Evolutionary conservation across 2,113 vertebrate species (phyloP).

Genomic region (Seriola aureovittata): DNA sequence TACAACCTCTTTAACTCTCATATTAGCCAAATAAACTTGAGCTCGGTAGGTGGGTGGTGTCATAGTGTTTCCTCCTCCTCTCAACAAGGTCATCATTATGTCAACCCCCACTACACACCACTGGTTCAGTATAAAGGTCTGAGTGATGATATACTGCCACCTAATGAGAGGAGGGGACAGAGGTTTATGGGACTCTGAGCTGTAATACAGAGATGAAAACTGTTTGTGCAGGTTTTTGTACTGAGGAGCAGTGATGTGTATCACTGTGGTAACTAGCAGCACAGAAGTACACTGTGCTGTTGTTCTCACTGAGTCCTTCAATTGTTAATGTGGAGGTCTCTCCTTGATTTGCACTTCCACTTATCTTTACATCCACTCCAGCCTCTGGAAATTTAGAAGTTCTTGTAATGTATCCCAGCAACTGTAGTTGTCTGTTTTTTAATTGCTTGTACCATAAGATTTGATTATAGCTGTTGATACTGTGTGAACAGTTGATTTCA

Average conservation of each 20-base stretch:
- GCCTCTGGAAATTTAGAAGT: background rate
- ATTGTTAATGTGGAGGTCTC: background rate
- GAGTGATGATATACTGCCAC: too few species aligned
- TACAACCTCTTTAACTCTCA: too few species aligned
- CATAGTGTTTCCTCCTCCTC: background rate
- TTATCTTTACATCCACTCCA: background rate
- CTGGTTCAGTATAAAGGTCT: too few species aligned
- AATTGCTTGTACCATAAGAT: slow-evolving; percentile 60
- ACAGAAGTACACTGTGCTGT: slow-evolving; percentile 38
- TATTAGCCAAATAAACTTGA: too few species aligned
- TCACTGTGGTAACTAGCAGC: slow-evolving; percentile 44
- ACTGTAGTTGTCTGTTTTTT: background rate
- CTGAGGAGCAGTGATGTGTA: background rate
- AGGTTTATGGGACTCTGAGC: background rate
- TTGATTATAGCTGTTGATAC: background rate
- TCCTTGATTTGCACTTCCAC: background rate
- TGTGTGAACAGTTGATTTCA: slow-evolving; percentile 52
- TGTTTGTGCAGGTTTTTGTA: slow-evolving; percentile 8
- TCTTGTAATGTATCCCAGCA: slow-evolving; percentile 40
- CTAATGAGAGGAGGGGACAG: too few species aligned
- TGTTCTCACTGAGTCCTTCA: background rate
- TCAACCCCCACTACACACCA: too few species aligned
- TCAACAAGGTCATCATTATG: too few species aligned
- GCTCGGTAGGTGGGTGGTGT: background rate
- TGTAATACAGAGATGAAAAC: background rate